Evolutionary conservation across 2,888 invertebrate genomes (phyloP).

Genomic region (Rotaria magnacalcarata): DNA sequence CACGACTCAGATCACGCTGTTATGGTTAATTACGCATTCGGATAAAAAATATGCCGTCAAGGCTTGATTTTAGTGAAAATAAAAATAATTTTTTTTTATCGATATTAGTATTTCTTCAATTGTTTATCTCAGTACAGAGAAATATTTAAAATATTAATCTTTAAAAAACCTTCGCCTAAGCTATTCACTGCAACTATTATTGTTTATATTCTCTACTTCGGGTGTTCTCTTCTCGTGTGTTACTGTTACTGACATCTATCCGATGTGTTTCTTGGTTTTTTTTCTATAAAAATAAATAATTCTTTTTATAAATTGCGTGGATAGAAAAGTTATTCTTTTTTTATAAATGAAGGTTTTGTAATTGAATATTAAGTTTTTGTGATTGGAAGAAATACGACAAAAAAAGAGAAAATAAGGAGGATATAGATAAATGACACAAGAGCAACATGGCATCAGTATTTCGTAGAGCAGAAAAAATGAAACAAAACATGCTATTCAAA

Average conservation of each 20-base stretch:
- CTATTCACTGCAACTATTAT: neutral
- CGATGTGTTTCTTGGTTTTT: neutral
- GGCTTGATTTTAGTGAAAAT: constrained; percentile 73
- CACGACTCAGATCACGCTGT: constrained; percentile 85
- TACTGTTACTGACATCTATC: neutral
- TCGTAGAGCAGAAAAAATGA: neutral
- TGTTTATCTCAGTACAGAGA: too few relatives aligned
- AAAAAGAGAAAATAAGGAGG: constrained; percentile 12
- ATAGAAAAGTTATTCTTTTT: neutral
- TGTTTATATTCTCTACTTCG: neutral
- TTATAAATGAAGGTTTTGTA: neutral
- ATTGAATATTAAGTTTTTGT: neutral
- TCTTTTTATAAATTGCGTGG: too few relatives aligned
- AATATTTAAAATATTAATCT: too few relatives aligned
- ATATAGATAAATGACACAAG: constrained; percentile 14
- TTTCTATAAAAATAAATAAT: neutral
- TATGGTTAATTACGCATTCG: constrained; percentile 98
- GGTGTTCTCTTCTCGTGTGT: too few relatives aligned
- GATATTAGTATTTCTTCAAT: too few relatives aligned
- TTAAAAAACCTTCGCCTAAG: neutral
- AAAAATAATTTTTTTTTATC: too few relatives aligned
- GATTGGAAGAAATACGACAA: neutral
- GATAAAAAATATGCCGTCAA: constrained; percentile 96
- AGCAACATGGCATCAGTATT: neutral
- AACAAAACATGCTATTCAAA: neutral